Base-by-base conservation (phyloP, 2,113 vertebrate species). In the Abramis brama region DNA sequence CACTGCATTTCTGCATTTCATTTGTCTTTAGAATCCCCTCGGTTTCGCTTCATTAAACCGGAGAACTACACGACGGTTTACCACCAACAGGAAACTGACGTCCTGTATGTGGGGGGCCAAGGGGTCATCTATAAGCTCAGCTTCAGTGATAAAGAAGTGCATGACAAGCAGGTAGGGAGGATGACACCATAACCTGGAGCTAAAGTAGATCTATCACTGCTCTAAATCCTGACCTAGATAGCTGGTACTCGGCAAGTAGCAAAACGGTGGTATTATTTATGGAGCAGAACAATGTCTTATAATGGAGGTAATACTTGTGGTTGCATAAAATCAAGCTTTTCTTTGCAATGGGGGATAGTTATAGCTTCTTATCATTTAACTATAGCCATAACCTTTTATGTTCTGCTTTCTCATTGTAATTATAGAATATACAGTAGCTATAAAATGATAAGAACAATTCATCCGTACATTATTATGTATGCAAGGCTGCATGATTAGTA, bases 51-150 rank as follows among this genome's bases (percentile, higher is more conserved):
- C 75, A 52, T 15, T 71, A 92, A 92, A 86, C 92, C 92, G 0
- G 94, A 95, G 88, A 94, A 93, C 87, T 94, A 93, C 90, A 91
- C 93, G 76, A 92, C 94, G 47, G 91, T 96, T 90, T 95, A 93
- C 88, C 95, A 96, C 74, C 94, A 93, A 55, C 89, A 93, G 23
- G 95, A 94, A 10, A 93, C 90, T 3, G 89, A 95, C 82, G 92
- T 89, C 2, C 91, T 96, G 27, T 94, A 94, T 4, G 90, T 96
- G 21, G 96, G 96, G 8, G 95, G 94, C 39, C 92, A 88, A 55
- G 94, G 91, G 1, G 86, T 86, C 30, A 87, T 96, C 89, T 95
- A 93, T 39, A 64, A 94, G 70, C 62, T 96, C 90, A 92, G 87
- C 0, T 96, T 96, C 88, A 93, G 83, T 5, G 90, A 93, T 74